phyloP scores from a whole-genome alignment of 2,888 invertebrate species.

The Lacanobia wlatinum region DNA sequence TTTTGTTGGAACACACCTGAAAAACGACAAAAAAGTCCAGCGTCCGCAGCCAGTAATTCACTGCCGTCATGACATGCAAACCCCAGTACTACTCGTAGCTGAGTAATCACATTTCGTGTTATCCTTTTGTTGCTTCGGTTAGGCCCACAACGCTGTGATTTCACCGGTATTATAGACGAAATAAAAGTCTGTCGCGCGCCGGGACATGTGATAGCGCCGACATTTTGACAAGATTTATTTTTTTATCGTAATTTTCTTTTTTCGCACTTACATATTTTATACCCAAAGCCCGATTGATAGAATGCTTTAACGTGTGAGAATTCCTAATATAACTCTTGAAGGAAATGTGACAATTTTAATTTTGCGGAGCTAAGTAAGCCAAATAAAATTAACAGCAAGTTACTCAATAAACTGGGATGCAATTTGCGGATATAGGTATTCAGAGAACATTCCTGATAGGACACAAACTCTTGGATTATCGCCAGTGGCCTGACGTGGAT shows the following conservation, averaged over 20 bases:
- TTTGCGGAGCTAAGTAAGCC: neutral
- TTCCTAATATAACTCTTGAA: neutral
- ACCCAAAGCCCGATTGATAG: constrained; percentile 16
- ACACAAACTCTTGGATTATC: constrained; percentile 83
- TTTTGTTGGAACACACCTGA: constrained; percentile 82
- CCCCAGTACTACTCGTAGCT: constrained; percentile 75
- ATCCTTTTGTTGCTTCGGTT: constrained; percentile 83
- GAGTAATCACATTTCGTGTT: constrained; percentile 88
- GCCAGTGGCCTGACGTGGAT: constrained; percentile 82
- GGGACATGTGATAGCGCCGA: constrained; percentile 54
- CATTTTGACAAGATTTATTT: constrained; percentile 47
- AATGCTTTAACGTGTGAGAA: constrained; percentile 11
- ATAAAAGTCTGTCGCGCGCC: constrained; percentile 71
- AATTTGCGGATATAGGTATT: constrained; percentile 69
- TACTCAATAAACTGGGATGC: constrained; percentile 58
- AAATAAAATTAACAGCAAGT: constrained; percentile 21
- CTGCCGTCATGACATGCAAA: constrained; percentile 84
- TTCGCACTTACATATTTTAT: constrained; percentile 20
- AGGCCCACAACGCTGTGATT: constrained; percentile 81
- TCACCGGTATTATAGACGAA: constrained; percentile 74
- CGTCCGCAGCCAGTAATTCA: constrained; percentile 81
- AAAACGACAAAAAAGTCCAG: constrained; percentile 72
- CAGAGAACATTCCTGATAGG: constrained; percentile 75
- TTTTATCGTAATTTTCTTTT: constrained; percentile 40
- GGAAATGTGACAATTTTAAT: neutral